Percentiles rank a stretch among this genome's conserved stretches.
These are phyloP conservation scores for Channa maculata DNA, from an alignment of 2,113 vertebrate species.

Conservation along the genomic window DNA sequence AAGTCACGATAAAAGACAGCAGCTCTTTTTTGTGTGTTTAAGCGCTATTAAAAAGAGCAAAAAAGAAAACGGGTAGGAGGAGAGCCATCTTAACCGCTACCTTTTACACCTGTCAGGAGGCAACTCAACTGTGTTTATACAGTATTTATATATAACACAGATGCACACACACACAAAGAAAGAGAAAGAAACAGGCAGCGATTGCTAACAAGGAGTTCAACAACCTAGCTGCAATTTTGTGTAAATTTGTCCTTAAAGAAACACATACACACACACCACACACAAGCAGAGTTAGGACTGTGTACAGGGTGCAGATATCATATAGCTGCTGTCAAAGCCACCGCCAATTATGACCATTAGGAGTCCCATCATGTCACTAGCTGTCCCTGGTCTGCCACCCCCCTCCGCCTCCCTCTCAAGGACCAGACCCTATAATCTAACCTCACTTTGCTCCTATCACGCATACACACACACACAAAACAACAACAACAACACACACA, in stretches of 20 bases:
- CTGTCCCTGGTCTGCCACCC: constrained; percentile 89
- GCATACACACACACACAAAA: constrained; percentile 69
- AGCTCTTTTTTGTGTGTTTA: constrained; percentile 29
- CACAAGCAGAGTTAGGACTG: constrained; percentile 71
- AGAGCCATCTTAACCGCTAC: constrained; percentile 71
- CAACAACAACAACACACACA: constrained; percentile 1
- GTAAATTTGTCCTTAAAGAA: constrained; percentile 97
- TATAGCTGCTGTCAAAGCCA: constrained; percentile 99
- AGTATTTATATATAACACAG: constrained; percentile 67
- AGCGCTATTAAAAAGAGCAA: constrained; percentile 48
- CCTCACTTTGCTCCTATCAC: constrained; percentile 96
- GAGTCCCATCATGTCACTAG: constrained; percentile 97
- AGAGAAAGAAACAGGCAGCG: constrained; percentile 59
- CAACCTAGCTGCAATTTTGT: constrained; percentile 97
- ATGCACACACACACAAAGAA: constrained; percentile 41
- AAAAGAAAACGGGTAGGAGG: constrained; percentile 62
- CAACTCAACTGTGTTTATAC: constrained; percentile 75
- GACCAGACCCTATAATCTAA: constrained; percentile 98
- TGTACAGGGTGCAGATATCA: constrained; percentile 95
- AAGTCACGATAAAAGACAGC: constrained; percentile 29
- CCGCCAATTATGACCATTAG: constrained; percentile 99
- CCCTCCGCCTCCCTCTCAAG: constrained; percentile 85
- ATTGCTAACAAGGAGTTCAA: constrained; percentile 89
- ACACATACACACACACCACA: constrained; percentile 47
- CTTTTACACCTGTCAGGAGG: constrained; percentile 78